phyloP scores from a whole-genome alignment of 2,113 vertebrate genomes.

The human region DNA sequence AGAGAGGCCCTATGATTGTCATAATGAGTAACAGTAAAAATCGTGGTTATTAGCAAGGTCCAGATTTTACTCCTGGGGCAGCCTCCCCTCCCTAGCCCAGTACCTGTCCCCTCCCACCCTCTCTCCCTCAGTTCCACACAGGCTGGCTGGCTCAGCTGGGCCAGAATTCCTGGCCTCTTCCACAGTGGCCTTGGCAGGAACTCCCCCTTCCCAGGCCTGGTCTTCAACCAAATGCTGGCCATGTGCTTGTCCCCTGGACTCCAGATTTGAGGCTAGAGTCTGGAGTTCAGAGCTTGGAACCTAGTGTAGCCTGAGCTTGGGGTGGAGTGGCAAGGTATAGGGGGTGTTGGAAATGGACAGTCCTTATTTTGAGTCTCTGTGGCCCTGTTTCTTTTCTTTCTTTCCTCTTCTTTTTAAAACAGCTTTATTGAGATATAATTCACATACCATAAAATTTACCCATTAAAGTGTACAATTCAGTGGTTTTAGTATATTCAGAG shows the following conservation, averaged over 20 bases:
- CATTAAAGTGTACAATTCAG: background rate
- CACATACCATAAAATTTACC: background rate
- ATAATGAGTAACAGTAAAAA: conserved; percentile 8
- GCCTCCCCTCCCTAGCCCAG: background rate
- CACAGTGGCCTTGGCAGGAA: conserved; percentile 42
- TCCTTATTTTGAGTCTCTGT: conserved; percentile 6
- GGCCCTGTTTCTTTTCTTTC: background rate
- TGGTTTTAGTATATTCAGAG: background rate
- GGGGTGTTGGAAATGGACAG: background rate
- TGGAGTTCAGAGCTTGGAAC: background rate
- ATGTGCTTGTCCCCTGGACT: background rate
- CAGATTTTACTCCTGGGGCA: background rate
- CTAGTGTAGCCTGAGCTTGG: background rate
- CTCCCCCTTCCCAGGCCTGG: background rate
- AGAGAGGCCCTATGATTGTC: background rate
- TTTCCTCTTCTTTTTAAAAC: background rate
- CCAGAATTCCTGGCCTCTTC: conserved; percentile 24
- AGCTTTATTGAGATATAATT: conserved; percentile 41
- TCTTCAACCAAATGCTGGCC: conserved; percentile 13
- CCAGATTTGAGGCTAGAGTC: conserved; percentile 10
- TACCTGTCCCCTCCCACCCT: background rate
- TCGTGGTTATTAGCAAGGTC: background rate
- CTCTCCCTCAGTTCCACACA: background rate
- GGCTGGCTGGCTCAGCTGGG: background rate
- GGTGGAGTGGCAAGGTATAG: background rate